Conservation (phyloP, 2,113 vertebrate genomes). For the Perognathus longimembris region DNA sequence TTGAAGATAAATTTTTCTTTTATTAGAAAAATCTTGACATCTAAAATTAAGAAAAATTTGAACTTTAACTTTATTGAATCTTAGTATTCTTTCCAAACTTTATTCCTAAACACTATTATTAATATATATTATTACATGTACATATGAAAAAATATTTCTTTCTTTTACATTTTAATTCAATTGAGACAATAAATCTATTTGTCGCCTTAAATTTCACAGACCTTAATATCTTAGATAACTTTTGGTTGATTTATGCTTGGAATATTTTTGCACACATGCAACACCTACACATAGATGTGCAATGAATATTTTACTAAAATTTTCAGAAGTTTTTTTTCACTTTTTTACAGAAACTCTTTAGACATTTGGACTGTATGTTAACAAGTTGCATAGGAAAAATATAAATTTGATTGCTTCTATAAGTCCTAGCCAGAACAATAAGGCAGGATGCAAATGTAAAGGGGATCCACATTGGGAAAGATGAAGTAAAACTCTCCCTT, state of each 20-base stretch:
- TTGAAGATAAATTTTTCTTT: not conserved
- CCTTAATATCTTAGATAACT: not conserved
- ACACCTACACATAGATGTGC: not conserved
- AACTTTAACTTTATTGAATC: not conserved
- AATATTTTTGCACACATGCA: not conserved
- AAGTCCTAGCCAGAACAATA: too few relatives aligned
- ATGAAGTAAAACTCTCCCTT: too few relatives aligned
- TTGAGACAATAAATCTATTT: not conserved
- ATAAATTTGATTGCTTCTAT: constrained; percentile 21
- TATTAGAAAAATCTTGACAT: not conserved
- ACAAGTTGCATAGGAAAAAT: not conserved
- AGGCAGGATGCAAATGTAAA: too few relatives aligned
- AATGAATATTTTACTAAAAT: not conserved
- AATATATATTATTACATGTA: not conserved
- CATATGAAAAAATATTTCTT: not conserved
- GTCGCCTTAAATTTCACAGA: not conserved
- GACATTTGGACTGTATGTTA: not conserved
- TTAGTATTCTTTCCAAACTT: not conserved
- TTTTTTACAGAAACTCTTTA: constrained; percentile 34
- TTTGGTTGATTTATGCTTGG: not conserved
- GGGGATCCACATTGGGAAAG: too few relatives aligned
- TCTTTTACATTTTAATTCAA: constrained; percentile 6
- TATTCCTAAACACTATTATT: not conserved
- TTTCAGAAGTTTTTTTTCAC: too few relatives aligned
- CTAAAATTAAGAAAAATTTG: not conserved